Base-by-base conservation (phyloP, 2,113 vertebrate species). In the Cephalopterus ornatus region DNA sequence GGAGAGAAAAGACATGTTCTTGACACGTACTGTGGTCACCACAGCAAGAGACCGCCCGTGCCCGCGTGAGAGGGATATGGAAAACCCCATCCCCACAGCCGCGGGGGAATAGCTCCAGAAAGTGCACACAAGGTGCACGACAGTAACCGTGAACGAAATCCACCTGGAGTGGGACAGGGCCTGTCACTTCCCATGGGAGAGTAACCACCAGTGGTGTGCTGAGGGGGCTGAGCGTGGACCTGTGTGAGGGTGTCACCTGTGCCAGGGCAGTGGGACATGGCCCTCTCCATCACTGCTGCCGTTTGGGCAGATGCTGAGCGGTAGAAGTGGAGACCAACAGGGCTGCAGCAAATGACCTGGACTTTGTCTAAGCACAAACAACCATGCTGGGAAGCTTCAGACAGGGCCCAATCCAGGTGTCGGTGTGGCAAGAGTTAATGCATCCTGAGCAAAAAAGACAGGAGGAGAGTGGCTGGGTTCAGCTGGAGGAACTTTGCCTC, bases 131-230 rank as follows among this genome's bases (percentile, higher is more conserved):
- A 50, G 44, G 49, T 78, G 56, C 50, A 8, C 22, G 21, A n/a
- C 42, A 46, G 33, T 39, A 47, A 8, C 2, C 5, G 5, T 3
- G 2, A 39, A 53, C 6, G 8, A 66, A 53, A 70, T 16, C 30
- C 53, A 3, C 12, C 33, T 15, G 1, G 18, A 21, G 44, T 2
- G 59, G 35, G 19, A 49, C 21, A 14, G 8, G 8, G 19, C 37
- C 27, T 53, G 50, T 21, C 24, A 12, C 17, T 22, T 39, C 37
- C 47, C 52, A 0, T 0, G 1, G 0, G 5, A 24, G 35, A 26
- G 14, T 16, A 3, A 5, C 26, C 2, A 0, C 41, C 47, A 1
- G 33, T 0, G 5, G 4, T 4, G 11, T 5, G 3, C 0, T 5
- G 47, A 50, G 65, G 26, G 30, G 8, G 2, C 33, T 5, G 52